Evolutionary conservation across 2,797 vertebrate species (phyloP).

Genomic region (Poecilia gillii): DNA sequence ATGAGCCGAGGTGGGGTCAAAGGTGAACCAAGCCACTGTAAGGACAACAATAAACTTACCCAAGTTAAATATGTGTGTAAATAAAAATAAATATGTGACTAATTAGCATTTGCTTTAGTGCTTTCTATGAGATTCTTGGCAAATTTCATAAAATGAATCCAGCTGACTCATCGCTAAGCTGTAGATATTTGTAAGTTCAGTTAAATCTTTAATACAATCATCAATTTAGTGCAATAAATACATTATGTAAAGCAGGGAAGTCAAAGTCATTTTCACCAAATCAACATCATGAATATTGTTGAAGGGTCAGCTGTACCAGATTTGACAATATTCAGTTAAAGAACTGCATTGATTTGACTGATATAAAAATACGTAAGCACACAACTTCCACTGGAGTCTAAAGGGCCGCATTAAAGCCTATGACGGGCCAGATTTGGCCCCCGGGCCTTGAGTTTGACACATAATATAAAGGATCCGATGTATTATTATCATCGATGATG

Average conservation of each 20-base stretch:
- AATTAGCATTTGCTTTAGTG: background rate
- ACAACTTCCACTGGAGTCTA: no score
- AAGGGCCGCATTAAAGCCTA: no score
- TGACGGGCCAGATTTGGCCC: no score
- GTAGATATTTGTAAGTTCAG: background rate
- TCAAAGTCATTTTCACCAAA: no score
- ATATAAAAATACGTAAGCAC: no score
- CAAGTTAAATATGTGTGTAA: background rate
- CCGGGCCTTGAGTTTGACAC: no score
- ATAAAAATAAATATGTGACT: background rate
- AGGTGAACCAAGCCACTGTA: slow-evolving; percentile 98
- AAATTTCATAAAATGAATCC: background rate
- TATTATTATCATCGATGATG: background rate
- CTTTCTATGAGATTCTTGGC: background rate
- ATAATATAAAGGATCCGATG: background rate
- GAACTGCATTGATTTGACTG: no score
- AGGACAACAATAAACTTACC: background rate
- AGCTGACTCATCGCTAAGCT: background rate
- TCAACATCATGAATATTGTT: no score
- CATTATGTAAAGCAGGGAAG: background rate
- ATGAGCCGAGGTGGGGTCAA: slow-evolving; percentile 93
- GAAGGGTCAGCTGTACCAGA: no score
- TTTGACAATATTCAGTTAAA: no score
- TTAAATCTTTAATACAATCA: background rate
- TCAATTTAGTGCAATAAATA: background rate